Evolutionary conservation across 2,113 vertebrate genomes (phyloP).

Genomic region (Protomyctophum bolini): DNA sequence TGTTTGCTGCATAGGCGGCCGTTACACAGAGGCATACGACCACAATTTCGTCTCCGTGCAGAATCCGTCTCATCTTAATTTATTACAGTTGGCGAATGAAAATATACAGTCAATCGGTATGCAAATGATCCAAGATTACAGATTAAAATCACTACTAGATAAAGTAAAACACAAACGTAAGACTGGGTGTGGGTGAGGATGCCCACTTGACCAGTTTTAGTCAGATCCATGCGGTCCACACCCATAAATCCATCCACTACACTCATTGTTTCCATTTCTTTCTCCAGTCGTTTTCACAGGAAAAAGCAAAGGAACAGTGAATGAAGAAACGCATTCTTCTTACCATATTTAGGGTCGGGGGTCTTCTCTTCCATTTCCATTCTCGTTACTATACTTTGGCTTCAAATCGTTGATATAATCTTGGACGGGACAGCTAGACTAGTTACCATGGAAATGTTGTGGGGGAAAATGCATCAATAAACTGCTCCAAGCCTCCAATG

Average conservation of each 20-base stretch:
- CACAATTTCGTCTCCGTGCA: background rate
- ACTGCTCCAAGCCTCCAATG: constrained; percentile 13
- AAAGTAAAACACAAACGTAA: constrained; percentile 1
- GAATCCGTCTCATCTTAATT: background rate
- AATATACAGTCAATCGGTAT: background rate
- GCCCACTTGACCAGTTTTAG: constrained; percentile 32
- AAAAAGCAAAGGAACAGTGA: background rate
- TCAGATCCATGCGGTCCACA: constrained; percentile 66
- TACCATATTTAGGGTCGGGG: constrained; percentile 74
- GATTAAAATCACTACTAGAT: background rate
- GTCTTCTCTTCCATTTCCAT: constrained; percentile 76
- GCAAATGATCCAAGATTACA: background rate
- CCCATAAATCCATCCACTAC: constrained; percentile 62
- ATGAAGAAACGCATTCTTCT: constrained; percentile 28
- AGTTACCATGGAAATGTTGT: constrained; percentile 69
- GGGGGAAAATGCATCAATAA: constrained; percentile 44
- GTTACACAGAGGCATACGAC: background rate
- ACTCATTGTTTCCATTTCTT: constrained; percentile 72
- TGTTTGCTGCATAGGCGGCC: background rate
- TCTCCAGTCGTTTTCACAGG: constrained; percentile 11
- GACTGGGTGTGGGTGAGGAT: constrained; percentile 22
- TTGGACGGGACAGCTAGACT: constrained; percentile 32
- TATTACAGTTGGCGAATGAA: background rate
- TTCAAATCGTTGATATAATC: constrained; percentile 36
- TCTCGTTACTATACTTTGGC: constrained; percentile 16